Base-by-base conservation (phyloP, 2,113 vertebrate species). In the Clinocottus analis region DNA sequence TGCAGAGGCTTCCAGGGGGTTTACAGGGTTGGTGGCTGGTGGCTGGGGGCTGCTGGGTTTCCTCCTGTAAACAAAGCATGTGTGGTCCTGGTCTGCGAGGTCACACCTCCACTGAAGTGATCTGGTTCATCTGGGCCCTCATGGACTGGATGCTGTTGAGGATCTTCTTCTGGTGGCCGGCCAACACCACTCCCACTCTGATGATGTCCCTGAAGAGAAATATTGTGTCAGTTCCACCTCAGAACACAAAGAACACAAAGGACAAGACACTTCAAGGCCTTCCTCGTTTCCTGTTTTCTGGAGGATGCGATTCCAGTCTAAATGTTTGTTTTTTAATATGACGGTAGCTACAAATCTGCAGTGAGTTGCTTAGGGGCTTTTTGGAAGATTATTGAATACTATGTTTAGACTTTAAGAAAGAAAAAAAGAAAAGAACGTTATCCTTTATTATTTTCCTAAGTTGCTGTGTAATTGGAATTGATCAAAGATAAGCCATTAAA, bases 121-220 rank as follows among this genome's bases (percentile, higher is more conserved):
- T 97, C 93, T 99, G 98, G 93, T 97, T 99, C 97, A 99, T 97
- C 92, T 99, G 98, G 79, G 97, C 97, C 84, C 97, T 95, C 98
- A 99, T 99, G 93, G 97, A 95, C 95, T 99, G 98, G 91, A 99
- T 95, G 77, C 97, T 99, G 94, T 99, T 99, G 78, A 98, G 94
- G 76, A 99, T 99, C 91, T 99, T 99, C 94, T 99, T 99, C 95
- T 99, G 98, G 93, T 99, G 98, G 63, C 98, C 98, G 1, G 96
- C 98, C 86, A 99, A 89, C n/a, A 94, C 98, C 83, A 99, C 98
- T 51, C 97, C 97, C 0, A 98, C 95, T 92, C 95, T 94, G 43
- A 97, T 93, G 91, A 99, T 98, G 92, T 99, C 98, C 92, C 98
- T 99, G 79, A 67, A 92, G 79, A 91, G 47, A 92, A 75, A 75